Base-by-base conservation (phyloP, 2,113 vertebrate species). In the Scalopus aquaticus region DNA sequence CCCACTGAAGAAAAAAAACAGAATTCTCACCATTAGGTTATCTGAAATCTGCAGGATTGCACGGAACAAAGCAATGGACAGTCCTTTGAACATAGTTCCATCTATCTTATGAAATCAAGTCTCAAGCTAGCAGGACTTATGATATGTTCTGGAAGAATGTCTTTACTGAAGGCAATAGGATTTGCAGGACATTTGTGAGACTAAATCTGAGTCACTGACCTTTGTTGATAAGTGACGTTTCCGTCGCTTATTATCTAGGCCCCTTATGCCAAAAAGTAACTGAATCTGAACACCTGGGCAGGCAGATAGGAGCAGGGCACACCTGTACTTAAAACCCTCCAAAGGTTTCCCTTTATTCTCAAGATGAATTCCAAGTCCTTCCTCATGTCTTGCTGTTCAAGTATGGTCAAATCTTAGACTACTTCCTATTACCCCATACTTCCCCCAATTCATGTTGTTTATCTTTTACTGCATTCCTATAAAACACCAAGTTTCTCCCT, bases 21-120 rank as follows among this genome's bases (percentile, higher is more conserved):
- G 87, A 96, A 96, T 96, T 95, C 30, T 65, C 69, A 12, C 97
- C 96, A 95, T 97, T 96, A 96, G 90, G 90, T 95, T 97, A 96
- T 95, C 93, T 95, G 94, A 96, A 76, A 97, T 92, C 82, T 89
- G 81, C 81, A 79, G 76, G 86, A 84, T 37, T 86, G 92, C 95
- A 86, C 90, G 56, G 95, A 96, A 96, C 86, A 91, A 85, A 88
- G 37, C 82, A 96, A 88, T 9, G 46, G 73, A 54, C 78, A 85
- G 62, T 81, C 93, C 88, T 96, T 98, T 93, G 92, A 97, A 91
- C 69, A 91, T 58, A 95, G 83, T 32, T 90, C 87, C 84, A 42
- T 81, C 74, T 90, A 39, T 72, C 44, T 86, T 32, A 19, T 93
- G 80, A 95, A 84, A 93, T 78, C 3, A 67, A 84, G 42, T 74